Evolutionary conservation across 2,888 invertebrate species (phyloP), one percentile per base, ranked within the genome.

Genomic region (Sceliomorpha sp.): DNA sequence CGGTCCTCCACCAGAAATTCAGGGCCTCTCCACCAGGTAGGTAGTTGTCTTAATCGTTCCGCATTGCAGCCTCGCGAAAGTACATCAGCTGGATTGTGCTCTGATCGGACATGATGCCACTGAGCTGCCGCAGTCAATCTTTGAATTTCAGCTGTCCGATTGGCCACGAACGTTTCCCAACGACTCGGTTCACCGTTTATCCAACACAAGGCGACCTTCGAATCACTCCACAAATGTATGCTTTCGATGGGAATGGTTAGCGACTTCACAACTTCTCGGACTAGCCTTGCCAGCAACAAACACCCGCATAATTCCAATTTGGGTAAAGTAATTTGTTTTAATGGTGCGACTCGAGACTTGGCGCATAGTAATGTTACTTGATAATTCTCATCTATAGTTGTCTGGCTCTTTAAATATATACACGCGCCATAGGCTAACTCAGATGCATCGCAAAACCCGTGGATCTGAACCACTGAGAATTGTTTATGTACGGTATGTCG

Each of bases 161-260:
- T 62, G 8, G 60, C 70, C 1, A 66, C 45, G n/a, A 70, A 60
- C 1, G 64, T 64, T 7, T 48, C 34, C 45, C 50, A 55, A 10
- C 36, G 15, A 1, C 17, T 47, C 4, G 74, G 55, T 1, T 45
- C 44, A 0, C 55, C 59, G 29, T 39, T 56, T 17, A 78, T 59
- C 77, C 77, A 80, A n/a, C 60, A 27, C 12, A 75, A 31, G 0
- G 66, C 50, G 1, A 78, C 68, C 9, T 42, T 62, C 0, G 75
- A 79, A 26, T 80, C 76, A 0, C 71, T 37, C 74, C 76, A 78
- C 26, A 34, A 32, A 34, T 34, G 27, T 7, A 27, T n/a, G n/a
- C 6, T 6, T 6, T 7, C 5, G 2, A 45, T 2, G 2, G 0
- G 7, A 1, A 45, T 4, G 6, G 27, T 4, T 10, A 32, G n/a